Evolutionary conservation across 2,113 vertebrate genomes (phyloP), one percentile per base, ranked within the genome.

Genomic region (Paradisaea rubra): DNA sequence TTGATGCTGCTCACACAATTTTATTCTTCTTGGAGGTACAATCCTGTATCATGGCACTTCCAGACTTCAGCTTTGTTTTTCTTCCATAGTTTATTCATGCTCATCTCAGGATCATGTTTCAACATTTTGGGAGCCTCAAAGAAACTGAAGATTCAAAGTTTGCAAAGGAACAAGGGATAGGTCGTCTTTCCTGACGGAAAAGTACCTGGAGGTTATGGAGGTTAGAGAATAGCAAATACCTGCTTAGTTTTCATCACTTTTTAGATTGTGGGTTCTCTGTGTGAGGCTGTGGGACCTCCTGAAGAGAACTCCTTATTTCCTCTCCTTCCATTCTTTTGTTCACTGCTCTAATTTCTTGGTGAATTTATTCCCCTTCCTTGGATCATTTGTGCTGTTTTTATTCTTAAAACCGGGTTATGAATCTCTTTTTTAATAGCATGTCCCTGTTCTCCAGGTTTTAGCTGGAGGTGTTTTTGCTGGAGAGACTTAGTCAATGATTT

Each of bases 191-290:
- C 8, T 54, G 13, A 22, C 18, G 69, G 53, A 52, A 82, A 80
- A 45, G 7, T 45, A 27, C 23, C 23, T 88, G 54, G 27, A 91
- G 56, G 21, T 52, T 33, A 33, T 7, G 9, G 42, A 70, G 3
- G 4, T 11, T 15, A 24, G 15, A 56, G 33, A 64, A 22, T 19
- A 50, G 4, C 9, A 63, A 66, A 41, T 31, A 45, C 6, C 4
- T 84, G 6, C 13, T 64, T 60, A n/a, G 8, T 64, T 74, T 77
- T 47, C 19, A 25, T 71, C 0, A 0, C 4, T 71, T 77, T 63
- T 68, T n/a, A 47, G 45, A 21, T 39, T 19, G 17, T 21, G 25
- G 1, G 11, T 20, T 81, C 33, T 59, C 11, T 71, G 3, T 60
- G 13, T 30, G 21, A 68, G 19, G 10, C 15, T 49, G 2, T 57